Evolutionary conservation across 1,140 invertebrate genomes (phyloP), one percentile per base, ranked within the genome.

Genomic region (Littorina saxatilis): DNA sequence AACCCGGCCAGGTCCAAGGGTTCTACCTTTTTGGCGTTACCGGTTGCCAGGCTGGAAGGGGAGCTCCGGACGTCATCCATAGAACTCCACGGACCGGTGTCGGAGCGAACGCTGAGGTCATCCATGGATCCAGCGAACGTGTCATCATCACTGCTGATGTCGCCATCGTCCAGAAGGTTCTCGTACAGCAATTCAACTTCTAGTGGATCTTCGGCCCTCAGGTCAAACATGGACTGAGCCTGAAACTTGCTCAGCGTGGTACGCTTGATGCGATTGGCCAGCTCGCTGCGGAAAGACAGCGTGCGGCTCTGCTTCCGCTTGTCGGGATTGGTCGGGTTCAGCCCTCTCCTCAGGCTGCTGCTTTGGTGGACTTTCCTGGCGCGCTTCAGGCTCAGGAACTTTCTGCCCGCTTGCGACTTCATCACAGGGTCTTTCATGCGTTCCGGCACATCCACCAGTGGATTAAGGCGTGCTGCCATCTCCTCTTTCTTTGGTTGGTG

Each of bases 131-230:
- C 50, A 37, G 20, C 35, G 40, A 73, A 40, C 37, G 15, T 27
- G 1, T 63, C 63, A 15, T 76, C 29, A 0, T 70, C 73, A 17
- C 77, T 79, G 39, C 55, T 61, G 37, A 52, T 66, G 66, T 80
- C 61, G 13, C 80, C 84, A 35, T 27, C 75, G 37, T 82, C 82
- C 23, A 85, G 70, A 1, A 85, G 66, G 35, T 81, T 81, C 58
- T 85, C 80, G 52, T 85, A 85, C 40, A 83, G 75, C 68, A 82
- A 58, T 35, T 82, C 73, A 17, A 85, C 82, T 39, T 85, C 84
- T 13, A 70, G 27, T 3, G 63, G 1, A n/a, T 84, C 81, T 15
- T 61, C 17, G 0, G 58, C 63, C 9, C 58, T 20, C 35, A 82
- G 29, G 55, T 82, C 81, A 35, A 63, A 82, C 55, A 80, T 77